Base-by-base conservation (phyloP, 2,113 vertebrate species). In the Nematolebias whitei region DNA sequence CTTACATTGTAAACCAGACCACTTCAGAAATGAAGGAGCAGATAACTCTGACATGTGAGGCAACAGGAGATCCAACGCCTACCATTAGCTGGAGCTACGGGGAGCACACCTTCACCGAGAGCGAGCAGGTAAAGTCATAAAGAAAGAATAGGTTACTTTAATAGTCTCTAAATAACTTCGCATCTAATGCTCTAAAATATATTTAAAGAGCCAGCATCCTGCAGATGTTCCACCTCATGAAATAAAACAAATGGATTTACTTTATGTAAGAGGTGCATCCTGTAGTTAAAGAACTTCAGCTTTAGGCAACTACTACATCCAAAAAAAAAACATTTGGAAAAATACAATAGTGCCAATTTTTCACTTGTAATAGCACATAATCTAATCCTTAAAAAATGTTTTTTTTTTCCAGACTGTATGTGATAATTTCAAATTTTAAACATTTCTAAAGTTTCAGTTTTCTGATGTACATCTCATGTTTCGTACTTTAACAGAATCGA, bases 11-110 rank as follows among this genome's bases (percentile, higher is more conserved):
- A 68, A 98, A 98, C 87, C 94, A 95, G 90, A 97, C 94, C 0
- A 93, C 95, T 4, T 95, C 96, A 67, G 98, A 99, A 80, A 93
- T 95, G 88, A 95, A 98, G 35, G 95, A 99, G 6, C 95, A 96
- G 90, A 94, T 98, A 63, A 96, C 94, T 0, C 89, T 99, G 63
- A 99, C 97, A 26, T 99, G 98, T 12, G 98, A 99, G 80, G 96
- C 98, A 1, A 96, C 94, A 0, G 98, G 98, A 44, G 98, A 99
- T 85, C 98, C 98, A 9, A 97, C 96, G 55, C 98, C 98, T 58
- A 95, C 94, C 66, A 98, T 99, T 83, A 95, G 88, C 47, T 99
- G 98, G 98, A 96, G 94, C 77, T 95, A 92, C 1, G 94, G 94
- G 26, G 92, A 87, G 0, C 80, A 87, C 0, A 93, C 96, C 82